Evolutionary conservation across 2,113 vertebrate genomes (phyloP), one percentile per base, ranked within the genome.

Genomic region (Tylochromis polylepis): DNA sequence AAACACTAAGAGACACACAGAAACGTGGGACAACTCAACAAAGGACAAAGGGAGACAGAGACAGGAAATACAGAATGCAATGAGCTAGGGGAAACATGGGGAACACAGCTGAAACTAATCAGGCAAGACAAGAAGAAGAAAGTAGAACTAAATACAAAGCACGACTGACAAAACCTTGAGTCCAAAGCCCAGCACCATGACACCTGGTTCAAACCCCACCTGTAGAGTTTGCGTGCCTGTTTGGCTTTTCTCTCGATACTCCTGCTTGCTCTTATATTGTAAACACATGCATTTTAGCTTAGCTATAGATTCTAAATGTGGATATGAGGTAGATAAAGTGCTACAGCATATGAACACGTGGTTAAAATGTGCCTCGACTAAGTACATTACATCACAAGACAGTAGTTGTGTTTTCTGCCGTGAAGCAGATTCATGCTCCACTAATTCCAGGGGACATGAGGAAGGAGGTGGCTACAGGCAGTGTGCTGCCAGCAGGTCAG

Each of bases 401-500:
- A 4, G 58, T 34, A 24, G 82, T 85, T 90, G 29, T 27, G 79
- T 86, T 88, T 83, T 88, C 60, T 72, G 62, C 90, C 0, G 29
- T 75, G 82, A 83, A 78, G 90, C 81, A 85, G 60, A 85, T 84
- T 85, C 65, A 41, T 49, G 81, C 72, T 83, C 43, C 15, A 1
- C 22, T 83, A 70, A 85, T 56, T 43, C 67, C n/a, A 11, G 27
- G 86, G 27, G 62, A 11, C 77, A 81, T 31, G 6, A 34, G 81
- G 43, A 80, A 51, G 70, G 57, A 81, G 22, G 77, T 56, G 60
- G 78, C 78, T 46, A 77, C 31, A 36, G 59, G 79, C 86, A 18
- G 79, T 6, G 79, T 67, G 84, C 55, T 6, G 11, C 62, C 53
- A 92, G 82, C 82, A 82, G 77, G 79, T 92, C 91, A 89, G 57